Evolutionary conservation across 2,113 vertebrate species (phyloP).

Genomic region (Grallaria varia): DNA sequence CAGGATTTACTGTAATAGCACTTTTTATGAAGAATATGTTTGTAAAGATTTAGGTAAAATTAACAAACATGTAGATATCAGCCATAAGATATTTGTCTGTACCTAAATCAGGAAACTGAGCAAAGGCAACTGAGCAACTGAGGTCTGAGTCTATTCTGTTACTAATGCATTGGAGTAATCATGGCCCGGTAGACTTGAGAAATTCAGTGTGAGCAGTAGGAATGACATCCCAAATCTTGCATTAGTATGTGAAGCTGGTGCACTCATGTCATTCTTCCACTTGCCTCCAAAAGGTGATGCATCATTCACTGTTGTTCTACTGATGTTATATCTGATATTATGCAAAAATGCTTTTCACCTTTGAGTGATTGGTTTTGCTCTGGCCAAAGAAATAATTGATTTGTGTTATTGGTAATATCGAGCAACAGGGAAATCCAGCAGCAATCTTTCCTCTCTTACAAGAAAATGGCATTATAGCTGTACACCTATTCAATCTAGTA

Average conservation of each 20-base stretch:
- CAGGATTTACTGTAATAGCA: not conserved
- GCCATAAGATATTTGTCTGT: not conserved
- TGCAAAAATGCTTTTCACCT: not conserved
- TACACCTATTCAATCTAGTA: not conserved
- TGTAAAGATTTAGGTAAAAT: not conserved
- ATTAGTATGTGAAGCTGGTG: not conserved
- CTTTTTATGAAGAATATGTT: not conserved
- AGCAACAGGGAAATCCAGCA: not conserved
- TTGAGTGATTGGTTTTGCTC: not conserved
- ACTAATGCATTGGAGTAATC: not conserved
- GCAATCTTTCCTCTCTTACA: not conserved
- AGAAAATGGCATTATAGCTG: not conserved
- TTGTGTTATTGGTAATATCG: not conserved
- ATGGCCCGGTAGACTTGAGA: not conserved
- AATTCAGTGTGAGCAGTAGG: not conserved
- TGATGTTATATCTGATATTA: not conserved
- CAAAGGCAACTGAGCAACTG: not conserved
- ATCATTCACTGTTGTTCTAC: not conserved
- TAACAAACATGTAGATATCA: not conserved
- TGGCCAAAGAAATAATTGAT: not conserved
- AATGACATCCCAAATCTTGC: not conserved
- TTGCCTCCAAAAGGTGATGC: not conserved
- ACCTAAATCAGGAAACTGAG: not conserved
- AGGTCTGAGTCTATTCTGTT: not conserved
- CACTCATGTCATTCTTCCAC: not conserved